Evolutionary conservation across 2,888 invertebrate species (phyloP).

Genomic region (Drosophila conformis): DNA sequence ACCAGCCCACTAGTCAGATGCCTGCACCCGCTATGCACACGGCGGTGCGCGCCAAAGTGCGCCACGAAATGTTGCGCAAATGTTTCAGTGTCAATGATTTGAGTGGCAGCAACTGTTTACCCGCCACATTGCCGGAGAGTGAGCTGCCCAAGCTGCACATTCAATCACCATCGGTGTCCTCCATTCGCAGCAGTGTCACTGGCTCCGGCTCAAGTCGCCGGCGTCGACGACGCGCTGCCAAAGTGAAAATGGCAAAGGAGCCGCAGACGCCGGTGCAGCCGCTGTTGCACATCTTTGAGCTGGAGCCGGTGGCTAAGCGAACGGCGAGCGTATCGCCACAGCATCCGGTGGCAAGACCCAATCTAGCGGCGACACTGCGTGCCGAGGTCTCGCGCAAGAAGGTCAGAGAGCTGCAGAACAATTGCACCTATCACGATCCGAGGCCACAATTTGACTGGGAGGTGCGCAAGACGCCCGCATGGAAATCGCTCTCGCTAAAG

Average conservation of each 20-base stretch:
- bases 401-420: constrained; percentile 78
- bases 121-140: constrained; percentile 10
- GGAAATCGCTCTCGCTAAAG: constrained; percentile 84
- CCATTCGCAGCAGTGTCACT: constrained; percentile 57
- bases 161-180: constrained; percentile 65
- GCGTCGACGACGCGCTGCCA: constrained; percentile 50
- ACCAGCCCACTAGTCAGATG: constrained; percentile 3
- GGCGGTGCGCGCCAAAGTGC: constrained; percentile 58
- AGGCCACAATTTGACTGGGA: constrained; percentile 83
- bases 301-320: constrained; percentile 47
- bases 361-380: constrained; percentile 84
- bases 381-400: constrained; percentile 83
- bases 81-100: constrained; percentile 81
- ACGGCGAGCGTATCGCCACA: constrained; percentile 74
- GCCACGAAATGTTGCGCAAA: constrained; percentile 70
- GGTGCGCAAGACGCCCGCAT: constrained; percentile 84
- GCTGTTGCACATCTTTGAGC: constrained; percentile 66
- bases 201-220: constrained; percentile 34
- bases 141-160: constrained; percentile 75
- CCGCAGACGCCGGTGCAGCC: constrained; percentile 17
- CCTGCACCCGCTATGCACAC: constrained; percentile 48
- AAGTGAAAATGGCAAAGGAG: constrained; percentile 27
- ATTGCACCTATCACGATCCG: constrained; percentile 76
- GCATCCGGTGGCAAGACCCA: constrained; percentile 84
- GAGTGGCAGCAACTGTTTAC: constrained; percentile 67